phyloP scores from a whole-genome alignment of 2,888 invertebrate genomes.

The Agrypnus murinus region DNA sequence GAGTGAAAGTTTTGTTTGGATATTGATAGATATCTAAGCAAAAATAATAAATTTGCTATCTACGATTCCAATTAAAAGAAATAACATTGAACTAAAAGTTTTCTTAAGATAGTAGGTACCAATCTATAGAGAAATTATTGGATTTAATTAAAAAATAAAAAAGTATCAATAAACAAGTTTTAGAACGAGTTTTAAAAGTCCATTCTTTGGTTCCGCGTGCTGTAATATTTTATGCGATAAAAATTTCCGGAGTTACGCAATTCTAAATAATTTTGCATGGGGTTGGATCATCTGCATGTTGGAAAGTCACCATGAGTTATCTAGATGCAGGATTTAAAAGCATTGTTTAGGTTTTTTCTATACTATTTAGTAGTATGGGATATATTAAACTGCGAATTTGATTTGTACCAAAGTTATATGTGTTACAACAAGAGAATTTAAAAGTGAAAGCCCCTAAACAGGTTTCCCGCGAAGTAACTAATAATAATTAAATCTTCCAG shows the following conservation, averaged over 20 bases:
- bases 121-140: constrained; percentile 28
- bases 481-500: constrained; percentile 58
- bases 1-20: constrained; percentile 56
- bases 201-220: constrained; percentile 49
- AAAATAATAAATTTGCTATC: constrained; percentile 23
- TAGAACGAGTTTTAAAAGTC: constrained; percentile 47
- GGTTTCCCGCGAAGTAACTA: constrained; percentile 62
- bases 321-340: constrained; percentile 59
- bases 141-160: constrained; percentile 18
- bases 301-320: constrained; percentile 61
- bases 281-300: constrained; percentile 64
- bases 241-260: constrained; percentile 48
- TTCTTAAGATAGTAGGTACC: constrained; percentile 27
- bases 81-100: background rate
- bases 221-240: constrained; percentile 58
- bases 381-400: background rate
- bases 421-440: constrained; percentile 47
- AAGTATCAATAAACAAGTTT: constrained; percentile 18
- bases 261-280: constrained; percentile 59
- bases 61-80: constrained; percentile 8
- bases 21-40: constrained; percentile 52
- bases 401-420: constrained; percentile 55
- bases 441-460: constrained; percentile 48
- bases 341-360: too few relatives aligned
- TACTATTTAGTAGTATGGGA: constrained; percentile 58